Percentiles rank a stretch among this genome's conserved stretches.
Evolutionary conservation across 2,797 vertebrate species (phyloP).

Genomic region (Cyprinodon diabolis): DNA sequence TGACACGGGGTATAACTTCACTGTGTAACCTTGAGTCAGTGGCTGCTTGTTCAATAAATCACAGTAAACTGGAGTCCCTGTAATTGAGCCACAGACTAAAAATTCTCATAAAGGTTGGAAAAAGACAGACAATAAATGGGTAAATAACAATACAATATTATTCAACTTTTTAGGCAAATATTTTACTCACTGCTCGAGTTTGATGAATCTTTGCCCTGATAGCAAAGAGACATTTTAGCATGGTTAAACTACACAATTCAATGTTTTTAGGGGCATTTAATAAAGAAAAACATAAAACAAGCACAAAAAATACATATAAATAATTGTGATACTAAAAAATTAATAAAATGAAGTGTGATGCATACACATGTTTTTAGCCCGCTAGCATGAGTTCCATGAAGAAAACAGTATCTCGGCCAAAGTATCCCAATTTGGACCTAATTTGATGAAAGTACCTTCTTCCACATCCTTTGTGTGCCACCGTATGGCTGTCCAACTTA

Average conservation of each 20-base stretch:
- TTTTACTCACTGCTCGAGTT: background rate
- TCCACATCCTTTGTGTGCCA: no score
- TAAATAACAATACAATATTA: background rate
- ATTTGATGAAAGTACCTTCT: no score
- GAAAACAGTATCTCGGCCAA: background rate
- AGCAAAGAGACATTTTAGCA: background rate
- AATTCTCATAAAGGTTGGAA: background rate
- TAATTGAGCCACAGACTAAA: background rate
- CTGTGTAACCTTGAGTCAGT: background rate
- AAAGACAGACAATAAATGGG: background rate
- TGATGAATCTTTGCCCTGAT: background rate
- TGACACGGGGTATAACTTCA: conserved; percentile 2
- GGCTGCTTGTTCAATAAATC: background rate
- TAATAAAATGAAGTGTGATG: background rate
- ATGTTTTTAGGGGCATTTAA: background rate
- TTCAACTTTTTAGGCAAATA: background rate
- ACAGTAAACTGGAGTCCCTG: conserved; percentile 1
- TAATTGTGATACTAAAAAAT: background rate
- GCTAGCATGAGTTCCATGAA: background rate
- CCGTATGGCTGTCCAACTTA: no score
- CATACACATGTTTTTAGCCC: background rate
- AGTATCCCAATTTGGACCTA: no score
- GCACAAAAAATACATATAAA: background rate
- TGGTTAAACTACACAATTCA: background rate
- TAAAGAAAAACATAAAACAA: background rate